These are phyloP conservation scores for Rutilus rutilus DNA, from an alignment of 2,113 vertebrate species.

Conservation along the genomic window DNA sequence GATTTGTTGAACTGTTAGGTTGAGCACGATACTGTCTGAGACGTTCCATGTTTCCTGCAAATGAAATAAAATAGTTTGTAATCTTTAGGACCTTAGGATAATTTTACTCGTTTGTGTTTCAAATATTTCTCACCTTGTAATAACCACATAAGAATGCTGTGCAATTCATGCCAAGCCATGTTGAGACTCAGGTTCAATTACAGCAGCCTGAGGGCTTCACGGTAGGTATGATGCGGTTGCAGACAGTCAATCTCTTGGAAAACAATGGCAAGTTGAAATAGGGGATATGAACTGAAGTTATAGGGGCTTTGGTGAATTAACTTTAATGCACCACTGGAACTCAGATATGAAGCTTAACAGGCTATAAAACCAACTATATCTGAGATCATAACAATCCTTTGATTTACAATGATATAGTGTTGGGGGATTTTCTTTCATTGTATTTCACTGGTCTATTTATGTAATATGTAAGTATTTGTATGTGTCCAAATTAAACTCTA, in stretches of 20 bases:
- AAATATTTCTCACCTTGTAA: conserved; percentile 22
- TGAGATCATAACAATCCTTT: neutral
- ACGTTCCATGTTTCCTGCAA: neutral
- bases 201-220: neutral
- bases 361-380: neutral
- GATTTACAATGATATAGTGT: neutral
- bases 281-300: neutral
- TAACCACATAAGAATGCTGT: conserved; percentile 5
- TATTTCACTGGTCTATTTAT: neutral
- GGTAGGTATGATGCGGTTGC: neutral
- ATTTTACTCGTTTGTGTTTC: neutral
- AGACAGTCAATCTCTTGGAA: neutral
- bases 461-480: neutral
- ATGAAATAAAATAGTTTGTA: neutral
- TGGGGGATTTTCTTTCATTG: neutral
- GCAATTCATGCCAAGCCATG: conserved; percentile 24
- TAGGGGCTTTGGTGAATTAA: neutral
- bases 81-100: neutral
- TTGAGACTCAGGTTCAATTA: neutral
- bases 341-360: neutral
- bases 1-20: neutral
- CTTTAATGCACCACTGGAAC: neutral
- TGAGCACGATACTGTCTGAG: neutral
- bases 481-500: neutral
- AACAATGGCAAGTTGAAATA: neutral